Evolutionary conservation across 2,113 vertebrate genomes (phyloP).

Genomic region (Dicerorhinus sumatrensis): DNA sequence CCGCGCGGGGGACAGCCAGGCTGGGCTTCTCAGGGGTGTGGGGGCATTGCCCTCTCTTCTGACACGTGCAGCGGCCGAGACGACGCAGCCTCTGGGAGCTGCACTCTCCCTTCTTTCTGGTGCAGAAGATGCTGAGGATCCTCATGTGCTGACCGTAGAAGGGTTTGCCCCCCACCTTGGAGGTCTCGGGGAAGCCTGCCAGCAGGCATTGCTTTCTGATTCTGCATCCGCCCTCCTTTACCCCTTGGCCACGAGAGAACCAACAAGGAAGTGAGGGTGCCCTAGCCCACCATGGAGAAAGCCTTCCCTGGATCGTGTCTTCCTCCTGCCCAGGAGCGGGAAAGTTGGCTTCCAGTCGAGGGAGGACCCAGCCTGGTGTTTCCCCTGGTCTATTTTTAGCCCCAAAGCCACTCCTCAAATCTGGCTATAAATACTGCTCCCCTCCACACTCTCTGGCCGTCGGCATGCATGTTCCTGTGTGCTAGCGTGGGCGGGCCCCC

Average conservation of each 20-base stretch:
- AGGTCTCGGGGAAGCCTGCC: background rate
- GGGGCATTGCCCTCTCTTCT: background rate
- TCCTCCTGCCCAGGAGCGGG: slow-evolving; percentile 40
- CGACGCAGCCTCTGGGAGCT: background rate
- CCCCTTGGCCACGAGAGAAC: background rate
- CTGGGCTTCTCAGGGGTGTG: background rate
- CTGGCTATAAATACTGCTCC: slow-evolving; percentile 43
- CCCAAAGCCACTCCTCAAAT: slow-evolving; percentile 62
- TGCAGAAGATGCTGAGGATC: background rate
- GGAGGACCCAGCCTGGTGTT: slow-evolving; percentile 67
- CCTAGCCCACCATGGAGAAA: background rate
- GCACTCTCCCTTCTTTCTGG: background rate
- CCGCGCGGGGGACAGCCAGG: background rate
- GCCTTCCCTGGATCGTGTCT: slow-evolving; percentile 29
- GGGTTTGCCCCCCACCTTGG: background rate
- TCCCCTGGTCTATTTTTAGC: slow-evolving; percentile 77
- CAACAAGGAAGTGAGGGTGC: background rate
- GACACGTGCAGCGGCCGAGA: accelerated
- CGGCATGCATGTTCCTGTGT: background rate
- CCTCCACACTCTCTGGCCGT: background rate
- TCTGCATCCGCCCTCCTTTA: slow-evolving; percentile 48
- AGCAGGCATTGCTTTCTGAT: background rate
- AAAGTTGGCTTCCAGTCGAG: background rate
- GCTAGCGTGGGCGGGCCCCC: background rate
- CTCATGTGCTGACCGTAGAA: background rate